Evolutionary conservation across 2,113 vertebrate genomes (phyloP).

Genomic region (Gavia stellata): DNA sequence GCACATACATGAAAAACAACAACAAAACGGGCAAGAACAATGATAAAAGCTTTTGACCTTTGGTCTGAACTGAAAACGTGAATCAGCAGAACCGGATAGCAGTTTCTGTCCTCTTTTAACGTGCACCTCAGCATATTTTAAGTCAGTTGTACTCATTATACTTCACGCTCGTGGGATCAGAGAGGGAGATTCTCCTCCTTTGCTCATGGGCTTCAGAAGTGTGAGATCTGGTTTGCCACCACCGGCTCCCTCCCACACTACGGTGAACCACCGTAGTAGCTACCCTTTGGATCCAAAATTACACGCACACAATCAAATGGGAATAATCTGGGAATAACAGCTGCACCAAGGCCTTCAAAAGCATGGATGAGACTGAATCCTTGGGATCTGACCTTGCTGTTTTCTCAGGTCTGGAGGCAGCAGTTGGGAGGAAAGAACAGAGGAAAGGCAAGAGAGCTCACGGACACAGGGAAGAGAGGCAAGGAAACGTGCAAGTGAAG

Average conservation of each 20-base stretch:
- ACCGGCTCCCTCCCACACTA: not conserved
- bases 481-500: not conserved
- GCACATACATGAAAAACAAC: not conserved
- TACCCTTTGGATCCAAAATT: not conserved
- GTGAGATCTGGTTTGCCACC: not conserved
- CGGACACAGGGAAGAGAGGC: fast-evolving
- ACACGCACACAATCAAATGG: fast-evolving
- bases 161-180: not conserved
- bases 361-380: not conserved
- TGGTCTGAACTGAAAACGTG: not conserved
- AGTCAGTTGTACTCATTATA: not conserved
- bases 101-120: not conserved
- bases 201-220: fast-evolving
- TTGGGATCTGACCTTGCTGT: not conserved
- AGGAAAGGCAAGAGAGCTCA: not conserved
- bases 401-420: not conserved
- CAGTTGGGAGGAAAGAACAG: not conserved
- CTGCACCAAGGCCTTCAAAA: not conserved
- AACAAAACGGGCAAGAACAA: not conserved
- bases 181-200: not conserved
- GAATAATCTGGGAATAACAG: not conserved
- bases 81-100: conserved; percentile 1
- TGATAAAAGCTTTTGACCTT: conserved; percentile 25
- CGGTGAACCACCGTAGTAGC: fast-evolving
- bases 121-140: not conserved